Base-by-base conservation (phyloP, 2,797 vertebrate genomes). In the Naso thynnoides region DNA sequence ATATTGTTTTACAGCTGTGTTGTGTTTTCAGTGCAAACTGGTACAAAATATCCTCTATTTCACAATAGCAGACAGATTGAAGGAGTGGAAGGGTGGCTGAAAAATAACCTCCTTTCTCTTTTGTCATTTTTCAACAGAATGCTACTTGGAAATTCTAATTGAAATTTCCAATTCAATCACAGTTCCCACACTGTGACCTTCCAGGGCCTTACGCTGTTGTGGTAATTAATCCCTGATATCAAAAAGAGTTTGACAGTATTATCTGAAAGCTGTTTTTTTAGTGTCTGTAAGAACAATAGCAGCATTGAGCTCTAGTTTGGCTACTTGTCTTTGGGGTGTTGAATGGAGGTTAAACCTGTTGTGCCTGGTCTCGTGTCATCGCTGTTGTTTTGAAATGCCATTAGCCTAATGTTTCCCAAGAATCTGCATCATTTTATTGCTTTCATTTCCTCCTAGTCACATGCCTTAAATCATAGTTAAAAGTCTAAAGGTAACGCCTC, bases 281-380 rank as follows among this genome's bases (percentile, higher is more conserved):
- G 2, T 56, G 48, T 8, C 50, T 44, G 27, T 3, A 48, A 23
- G 23, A 85, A 87, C 82, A 87, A 88, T 78, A 39, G 70, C 26
- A 61, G 21, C 58, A 48, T 62, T 86, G 77, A 82, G 42, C 23
- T 36, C 41, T 29, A 1, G 16, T 73, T 64, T 27, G 48, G 19
- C 66, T 79, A 19, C 8, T 18, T 4, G 29, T 10, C 19, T 16
- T 23, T 19, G 16, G 24, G 3, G 5, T 24, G 8, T 16, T 38
- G 23, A 26, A 53, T 14, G 23, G 62, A 67, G 5, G 58, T 71
- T 71, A 79, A 89, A 91, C 86, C 84, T 78, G 85, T 90, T 86
- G 31, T 73, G 42, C 77, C 29, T 70, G 79, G 56, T 82, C 29
- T 68, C 3, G 2, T 71, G 36, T 23, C n/a, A 49, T 21, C 15